These are phyloP conservation scores for Prionailurus viverrinus DNA, from an alignment of 2,113 vertebrate species.

Conservation along the genomic window DNA sequence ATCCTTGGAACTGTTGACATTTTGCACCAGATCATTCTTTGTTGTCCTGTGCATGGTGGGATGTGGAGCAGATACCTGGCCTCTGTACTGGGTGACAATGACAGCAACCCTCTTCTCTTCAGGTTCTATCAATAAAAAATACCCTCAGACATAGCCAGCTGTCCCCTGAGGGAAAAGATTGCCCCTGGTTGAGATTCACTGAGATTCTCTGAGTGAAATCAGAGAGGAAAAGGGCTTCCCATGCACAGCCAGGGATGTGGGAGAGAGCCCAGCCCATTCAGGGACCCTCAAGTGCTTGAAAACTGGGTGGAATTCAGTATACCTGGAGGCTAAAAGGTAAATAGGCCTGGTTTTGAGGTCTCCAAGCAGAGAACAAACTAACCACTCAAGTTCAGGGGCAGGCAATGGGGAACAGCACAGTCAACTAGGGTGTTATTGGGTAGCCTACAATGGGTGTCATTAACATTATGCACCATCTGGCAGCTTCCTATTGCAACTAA, in stretches of 20 bases:
- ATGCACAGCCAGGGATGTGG: fast-evolving
- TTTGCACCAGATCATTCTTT: neutral
- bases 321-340: neutral
- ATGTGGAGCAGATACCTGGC: neutral
- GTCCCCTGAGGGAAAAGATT: neutral
- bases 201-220: neutral
- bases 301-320: neutral
- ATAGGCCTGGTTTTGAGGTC: neutral
- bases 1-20: neutral
- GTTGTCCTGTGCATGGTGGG: neutral
- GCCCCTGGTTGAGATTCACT: neutral
- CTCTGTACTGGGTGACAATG: neutral
- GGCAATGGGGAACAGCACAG: neutral
- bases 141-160: neutral
- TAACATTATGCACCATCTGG: neutral
- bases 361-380: neutral
- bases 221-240: neutral
- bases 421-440: neutral
- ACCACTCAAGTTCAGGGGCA: neutral
- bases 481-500: neutral
- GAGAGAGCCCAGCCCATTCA: neutral
- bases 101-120: neutral
- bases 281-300: neutral
- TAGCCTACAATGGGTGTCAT: neutral
- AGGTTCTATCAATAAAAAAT: neutral